Evolutionary conservation across 2,888 invertebrate species (phyloP).

Genomic region (Sthenelais limicola): DNA sequence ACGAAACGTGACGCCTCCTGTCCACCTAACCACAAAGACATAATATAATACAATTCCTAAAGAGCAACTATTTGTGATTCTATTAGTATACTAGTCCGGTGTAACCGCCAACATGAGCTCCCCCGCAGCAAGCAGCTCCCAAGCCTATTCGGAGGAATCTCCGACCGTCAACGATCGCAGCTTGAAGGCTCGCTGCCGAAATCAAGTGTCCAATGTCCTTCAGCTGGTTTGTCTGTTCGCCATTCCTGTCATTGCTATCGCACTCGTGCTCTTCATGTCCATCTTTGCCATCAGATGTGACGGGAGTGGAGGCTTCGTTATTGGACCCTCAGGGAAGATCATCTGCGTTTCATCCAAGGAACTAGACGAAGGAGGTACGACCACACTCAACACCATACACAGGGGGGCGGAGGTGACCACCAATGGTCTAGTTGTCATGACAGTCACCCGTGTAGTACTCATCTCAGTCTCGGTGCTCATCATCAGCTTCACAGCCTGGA

Average conservation of each 20-base stretch:
- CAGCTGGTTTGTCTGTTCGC: neutral
- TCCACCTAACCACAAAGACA: no score
- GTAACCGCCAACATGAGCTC: no score
- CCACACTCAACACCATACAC: neutral
- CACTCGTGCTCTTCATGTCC: conserved; percentile 12
- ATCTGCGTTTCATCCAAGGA: conserved; percentile 3
- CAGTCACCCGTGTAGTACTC: conserved; percentile 22
- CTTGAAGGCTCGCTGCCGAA: neutral
- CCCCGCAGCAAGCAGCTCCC: no score
- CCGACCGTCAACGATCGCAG: neutral
- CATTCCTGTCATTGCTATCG: conserved; percentile 14
- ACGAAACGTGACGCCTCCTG: no score
- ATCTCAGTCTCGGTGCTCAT: conserved; percentile 25
- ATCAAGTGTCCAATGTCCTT: no score
- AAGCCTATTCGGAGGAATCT: conserved; percentile 5
- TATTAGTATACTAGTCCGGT: no score
- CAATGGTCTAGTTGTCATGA: conserved; percentile 22
- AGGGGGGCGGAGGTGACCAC: neutral
- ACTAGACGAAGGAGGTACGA: no score
- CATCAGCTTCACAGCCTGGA: conserved; percentile 29
- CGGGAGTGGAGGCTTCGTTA: conserved; percentile 24
- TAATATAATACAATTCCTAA: no score
- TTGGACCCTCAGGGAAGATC: neutral
- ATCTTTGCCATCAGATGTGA: conserved; percentile 2
- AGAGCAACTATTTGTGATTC: no score